Evolutionary conservation across 92 coral and sea anemone genomes (phyloP).

Genomic region (Epizoanthus stellaris): DNA sequence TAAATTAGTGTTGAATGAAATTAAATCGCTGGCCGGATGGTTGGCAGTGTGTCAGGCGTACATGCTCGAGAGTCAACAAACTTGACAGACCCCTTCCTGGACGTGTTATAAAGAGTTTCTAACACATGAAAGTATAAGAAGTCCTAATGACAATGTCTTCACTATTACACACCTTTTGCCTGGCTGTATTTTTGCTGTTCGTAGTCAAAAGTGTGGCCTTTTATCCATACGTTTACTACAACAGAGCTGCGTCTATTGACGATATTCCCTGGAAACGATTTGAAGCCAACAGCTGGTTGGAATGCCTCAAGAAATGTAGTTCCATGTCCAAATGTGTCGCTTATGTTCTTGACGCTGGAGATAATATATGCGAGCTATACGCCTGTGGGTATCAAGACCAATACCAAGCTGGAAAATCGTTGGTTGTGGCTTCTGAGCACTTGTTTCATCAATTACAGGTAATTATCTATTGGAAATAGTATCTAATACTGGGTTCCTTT

Average conservation of each 20-base stretch:
- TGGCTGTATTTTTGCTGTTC: background rate
- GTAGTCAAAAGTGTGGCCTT: background rate
- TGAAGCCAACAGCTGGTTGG: background rate
- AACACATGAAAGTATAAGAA: background rate
- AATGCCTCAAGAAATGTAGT: background rate
- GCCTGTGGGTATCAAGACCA: constrained; percentile 14
- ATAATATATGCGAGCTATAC: background rate
- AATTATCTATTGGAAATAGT: background rate
- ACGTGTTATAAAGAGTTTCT: background rate
- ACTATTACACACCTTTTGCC: background rate
- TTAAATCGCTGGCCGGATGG: background rate
- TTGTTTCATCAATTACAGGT: constrained; percentile 18
- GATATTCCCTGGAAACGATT: background rate
- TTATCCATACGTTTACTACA: background rate
- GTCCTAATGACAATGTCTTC: background rate
- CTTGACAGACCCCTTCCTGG: constrained; percentile 22
- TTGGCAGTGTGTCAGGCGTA: background rate
- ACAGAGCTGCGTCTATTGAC: background rate
- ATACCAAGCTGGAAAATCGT: background rate
- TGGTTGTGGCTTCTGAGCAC: background rate
- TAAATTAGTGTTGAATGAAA: background rate
- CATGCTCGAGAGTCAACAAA: background rate
- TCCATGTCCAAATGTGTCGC: background rate
- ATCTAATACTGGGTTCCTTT: background rate
- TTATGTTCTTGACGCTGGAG: background rate